A percentile compares a stretch with the other conserved stretches of the same genome.
Conservation (phyloP, 2,797 vertebrate genomes). For the Melopsittacus undulatus region DNA sequence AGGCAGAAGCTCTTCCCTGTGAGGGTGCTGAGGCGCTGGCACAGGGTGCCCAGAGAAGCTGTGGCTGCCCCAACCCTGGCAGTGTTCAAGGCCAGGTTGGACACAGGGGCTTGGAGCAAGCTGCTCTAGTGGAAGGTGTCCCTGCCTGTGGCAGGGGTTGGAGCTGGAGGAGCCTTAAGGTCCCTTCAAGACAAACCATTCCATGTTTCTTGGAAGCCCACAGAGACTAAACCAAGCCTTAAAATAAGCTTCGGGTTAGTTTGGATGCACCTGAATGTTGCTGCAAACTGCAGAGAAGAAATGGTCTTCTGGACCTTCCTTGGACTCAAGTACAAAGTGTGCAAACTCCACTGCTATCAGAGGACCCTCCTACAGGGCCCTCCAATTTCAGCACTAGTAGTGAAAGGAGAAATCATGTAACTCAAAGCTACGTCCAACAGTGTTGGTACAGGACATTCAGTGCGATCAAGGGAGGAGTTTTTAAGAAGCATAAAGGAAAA, state of each 20-base stretch:
- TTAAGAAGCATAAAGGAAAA: neutral
- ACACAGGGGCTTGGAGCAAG: no score
- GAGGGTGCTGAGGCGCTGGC: no score
- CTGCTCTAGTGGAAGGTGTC: no score
- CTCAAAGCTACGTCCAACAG: neutral
- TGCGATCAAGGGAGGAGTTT: neutral
- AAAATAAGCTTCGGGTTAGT: neutral
- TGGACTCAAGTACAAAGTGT: accelerated
- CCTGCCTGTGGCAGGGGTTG: no score
- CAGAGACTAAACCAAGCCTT: neutral
- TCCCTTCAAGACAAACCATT: neutral
- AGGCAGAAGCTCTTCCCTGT: no score
- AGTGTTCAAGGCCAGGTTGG: no score
- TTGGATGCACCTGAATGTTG: neutral
- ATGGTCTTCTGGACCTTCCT: accelerated
- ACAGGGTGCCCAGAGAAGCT: no score
- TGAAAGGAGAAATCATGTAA: neutral
- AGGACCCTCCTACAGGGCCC: neutral
- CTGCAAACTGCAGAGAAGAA: neutral
- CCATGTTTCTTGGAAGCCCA: neutral
- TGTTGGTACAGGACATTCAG: no score
- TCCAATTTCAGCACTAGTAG: accelerated
- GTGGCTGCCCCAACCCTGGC: no score
- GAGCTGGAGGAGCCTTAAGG: no score
- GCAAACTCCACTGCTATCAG: neutral